Conservation (phyloP, 2,888 invertebrate species). For the Euplexia lucipara region DNA sequence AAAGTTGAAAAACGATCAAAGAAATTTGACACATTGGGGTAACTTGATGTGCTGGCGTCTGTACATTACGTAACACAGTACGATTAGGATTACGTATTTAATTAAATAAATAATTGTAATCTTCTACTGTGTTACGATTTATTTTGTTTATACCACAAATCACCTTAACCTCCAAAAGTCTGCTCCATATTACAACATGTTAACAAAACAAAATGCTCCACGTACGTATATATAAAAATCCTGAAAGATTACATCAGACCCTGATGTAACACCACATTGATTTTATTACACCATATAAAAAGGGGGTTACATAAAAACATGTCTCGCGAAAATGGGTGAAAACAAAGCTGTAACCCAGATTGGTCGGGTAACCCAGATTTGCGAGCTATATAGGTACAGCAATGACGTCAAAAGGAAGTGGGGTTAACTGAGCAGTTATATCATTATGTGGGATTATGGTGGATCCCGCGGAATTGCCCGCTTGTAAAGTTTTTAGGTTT, state of each 20-base stretch:
- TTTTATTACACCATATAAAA: conserved; percentile 51
- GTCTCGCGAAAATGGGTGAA: conserved; percentile 68
- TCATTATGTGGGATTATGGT: conserved; percentile 13
- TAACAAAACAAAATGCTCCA: conserved; percentile 17
- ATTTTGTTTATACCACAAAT: too few relatives aligned
- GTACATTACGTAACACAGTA: too few relatives aligned
- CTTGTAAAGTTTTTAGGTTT: neutral
- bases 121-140: too few relatives aligned
- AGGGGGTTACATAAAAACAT: conserved; percentile 60
- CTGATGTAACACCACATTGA: conserved; percentile 32
- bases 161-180: neutral
- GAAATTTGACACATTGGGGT: too few relatives aligned
- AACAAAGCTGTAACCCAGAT: conserved; percentile 70
- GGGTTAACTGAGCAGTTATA: conserved; percentile 34
- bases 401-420: conserved; percentile 53
- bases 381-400: conserved; percentile 62
- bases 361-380: conserved; percentile 47
- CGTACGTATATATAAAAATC: conserved; percentile 26
- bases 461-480: neutral
- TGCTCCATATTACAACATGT: neutral
- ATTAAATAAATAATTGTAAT: neutral
- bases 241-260: conserved; percentile 35
- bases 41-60: too few relatives aligned
- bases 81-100: too few relatives aligned
- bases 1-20: too few relatives aligned